These are phyloP conservation scores for Ceryle rudis DNA, from an alignment of 2,797 vertebrate species.

Conservation along the genomic window DNA sequence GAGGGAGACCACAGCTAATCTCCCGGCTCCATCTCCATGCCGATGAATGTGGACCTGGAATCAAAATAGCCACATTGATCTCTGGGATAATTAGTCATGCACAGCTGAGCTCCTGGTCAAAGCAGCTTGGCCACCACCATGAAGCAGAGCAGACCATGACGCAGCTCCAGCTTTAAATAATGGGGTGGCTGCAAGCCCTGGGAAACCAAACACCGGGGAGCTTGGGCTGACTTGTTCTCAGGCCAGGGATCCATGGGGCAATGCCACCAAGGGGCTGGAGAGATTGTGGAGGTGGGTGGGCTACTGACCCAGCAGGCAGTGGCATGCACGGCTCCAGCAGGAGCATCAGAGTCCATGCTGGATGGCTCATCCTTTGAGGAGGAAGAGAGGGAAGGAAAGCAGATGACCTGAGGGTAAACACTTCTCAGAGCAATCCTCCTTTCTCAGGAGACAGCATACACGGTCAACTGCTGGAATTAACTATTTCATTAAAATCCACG, in stretches of 20 bases:
- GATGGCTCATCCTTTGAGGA: background rate
- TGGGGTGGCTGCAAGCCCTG: background rate
- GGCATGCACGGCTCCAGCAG: fast-evolving
- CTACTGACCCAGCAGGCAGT: background rate
- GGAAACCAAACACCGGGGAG: background rate
- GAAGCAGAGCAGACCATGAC: background rate
- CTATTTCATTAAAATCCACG: background rate
- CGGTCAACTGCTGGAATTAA: background rate
- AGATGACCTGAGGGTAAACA: background rate
- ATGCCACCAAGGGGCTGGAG: background rate
- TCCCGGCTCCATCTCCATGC: background rate
- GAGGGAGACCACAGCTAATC: background rate
- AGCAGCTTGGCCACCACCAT: background rate
- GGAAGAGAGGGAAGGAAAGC: background rate
- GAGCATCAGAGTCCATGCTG: fast-evolving
- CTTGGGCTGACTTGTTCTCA: background rate
- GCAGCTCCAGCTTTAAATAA: background rate
- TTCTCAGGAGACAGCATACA: background rate
- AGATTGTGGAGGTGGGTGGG: background rate
- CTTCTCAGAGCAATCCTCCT: background rate
- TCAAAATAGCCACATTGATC: background rate
- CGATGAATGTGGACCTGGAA: background rate
- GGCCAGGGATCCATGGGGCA: background rate
- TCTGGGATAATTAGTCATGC: background rate
- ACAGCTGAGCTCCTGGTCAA: background rate